Base-by-base conservation (phyloP, 2,888 invertebrate species). In the Tholera decimalis region DNA sequence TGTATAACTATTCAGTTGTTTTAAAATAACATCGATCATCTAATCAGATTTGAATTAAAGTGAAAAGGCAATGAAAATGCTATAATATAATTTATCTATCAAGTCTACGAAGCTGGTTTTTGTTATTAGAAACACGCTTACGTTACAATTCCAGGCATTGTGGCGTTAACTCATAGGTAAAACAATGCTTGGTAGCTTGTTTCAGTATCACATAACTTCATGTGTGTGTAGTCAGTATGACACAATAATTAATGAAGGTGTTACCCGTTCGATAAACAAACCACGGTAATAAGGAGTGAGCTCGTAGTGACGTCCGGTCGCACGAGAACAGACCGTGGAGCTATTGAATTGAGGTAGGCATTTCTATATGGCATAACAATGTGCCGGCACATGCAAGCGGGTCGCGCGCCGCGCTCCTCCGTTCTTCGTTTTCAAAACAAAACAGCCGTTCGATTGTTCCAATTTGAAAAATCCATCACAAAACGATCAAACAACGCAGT, bases 391-490 rank as follows among this genome's bases (percentile, higher is more conserved):
- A 84, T 78, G 84, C 86, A 83, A 85, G 83, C 86, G 83, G 84
- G 86, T 86, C 88, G 88, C 87, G 85, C 86, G 82, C 73, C 73
- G 84, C 84, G 83, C 77, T 77, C 63, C 64, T 82, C 85, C 88
- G 88, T 83, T 84, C 81, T 77, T 86, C 90, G 93, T 93, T 95
- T 94, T 93, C 92, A 94, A 92, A 95, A 95, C 94, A 94, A 89
- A 88, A 85, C 88, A 86, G 81, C 76, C 84, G 83, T 81, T 85
- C 93, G 86, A 93, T 95, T 94, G 94, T 94, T 94, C 86, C 84
- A 84, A 88, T 91, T 91, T 88, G 85, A 89, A 92, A 93, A 93
- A 92, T 92, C 87, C 88, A 91, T 87, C 83, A 91, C 92, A 93
- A 92, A 93, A 93, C 92, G 91, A 91, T 85, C 87, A 93, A 94